phyloP scores from a whole-genome alignment of 2,888 invertebrate species.

The Furcula furcula region DNA sequence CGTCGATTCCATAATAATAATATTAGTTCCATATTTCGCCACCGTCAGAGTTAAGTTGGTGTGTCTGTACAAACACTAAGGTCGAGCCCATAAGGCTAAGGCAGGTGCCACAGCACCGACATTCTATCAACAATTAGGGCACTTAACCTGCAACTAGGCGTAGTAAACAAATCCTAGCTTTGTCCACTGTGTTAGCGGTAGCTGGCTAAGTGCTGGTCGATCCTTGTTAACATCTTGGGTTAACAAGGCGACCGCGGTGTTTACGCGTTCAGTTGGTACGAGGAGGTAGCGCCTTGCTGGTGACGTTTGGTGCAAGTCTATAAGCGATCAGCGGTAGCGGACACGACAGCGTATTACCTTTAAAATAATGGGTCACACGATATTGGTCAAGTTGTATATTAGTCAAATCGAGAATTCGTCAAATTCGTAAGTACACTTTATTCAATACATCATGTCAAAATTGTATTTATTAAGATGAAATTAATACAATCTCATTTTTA shows the following conservation, averaged over 20 bases:
- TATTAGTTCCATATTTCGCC: too few relatives aligned
- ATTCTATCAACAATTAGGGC: slow-evolving; percentile 74
- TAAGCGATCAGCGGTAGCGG: slow-evolving; percentile 2
- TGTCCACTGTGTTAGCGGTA: slow-evolving; percentile 68
- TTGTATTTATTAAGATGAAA: too few relatives aligned
- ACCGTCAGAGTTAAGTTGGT: too few relatives aligned
- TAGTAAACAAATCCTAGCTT: slow-evolving; percentile 69
- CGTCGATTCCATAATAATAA: too few relatives aligned
- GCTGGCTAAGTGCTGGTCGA: slow-evolving; percentile 71
- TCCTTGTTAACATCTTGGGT: slow-evolving; percentile 78
- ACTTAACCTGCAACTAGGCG: slow-evolving; percentile 76
- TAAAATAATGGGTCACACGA: too few relatives aligned
- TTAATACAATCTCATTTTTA: too few relatives aligned
- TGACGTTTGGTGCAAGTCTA: slow-evolving; percentile 18
- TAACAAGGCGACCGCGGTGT: slow-evolving; percentile 70
- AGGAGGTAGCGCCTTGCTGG: slow-evolving; percentile 53
- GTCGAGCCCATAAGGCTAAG: slow-evolving; percentile 8
- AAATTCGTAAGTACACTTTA: too few relatives aligned
- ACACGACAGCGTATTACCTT: not conserved
- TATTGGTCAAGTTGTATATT: too few relatives aligned
- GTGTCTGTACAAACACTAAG: too few relatives aligned
- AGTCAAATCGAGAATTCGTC: too few relatives aligned
- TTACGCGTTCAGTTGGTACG: slow-evolving; percentile 55
- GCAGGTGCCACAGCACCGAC: slow-evolving; percentile 42
- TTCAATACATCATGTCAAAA: too few relatives aligned